Conservation (phyloP, 1,140 invertebrate species). For the Diorhabda elongata region DNA sequence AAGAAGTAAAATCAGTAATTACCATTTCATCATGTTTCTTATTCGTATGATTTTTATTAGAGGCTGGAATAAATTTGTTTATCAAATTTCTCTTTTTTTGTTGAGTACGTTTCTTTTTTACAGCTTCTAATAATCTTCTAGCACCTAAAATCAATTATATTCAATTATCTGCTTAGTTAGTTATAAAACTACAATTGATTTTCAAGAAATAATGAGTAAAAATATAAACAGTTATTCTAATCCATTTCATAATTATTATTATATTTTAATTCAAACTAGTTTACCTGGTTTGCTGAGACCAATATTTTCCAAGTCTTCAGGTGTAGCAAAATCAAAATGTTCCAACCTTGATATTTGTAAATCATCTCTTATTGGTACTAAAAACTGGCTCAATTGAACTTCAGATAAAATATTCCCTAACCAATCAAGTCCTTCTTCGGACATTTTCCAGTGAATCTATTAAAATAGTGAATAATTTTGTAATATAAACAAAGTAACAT, state of each 20-base stretch:
- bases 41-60: conserved; percentile 36
- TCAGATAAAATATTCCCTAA: conserved; percentile 74
- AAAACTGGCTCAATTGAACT: conserved; percentile 91
- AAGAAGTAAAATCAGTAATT: conserved; percentile 60
- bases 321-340: conserved; percentile 94
- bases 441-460: conserved; percentile 23
- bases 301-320: conserved; percentile 91
- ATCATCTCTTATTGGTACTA: conserved; percentile 83
- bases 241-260: too few species aligned
- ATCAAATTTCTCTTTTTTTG: conserved; percentile 80
- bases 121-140: conserved; percentile 81
- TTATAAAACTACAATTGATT: too few species aligned
- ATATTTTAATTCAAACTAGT: neutral
- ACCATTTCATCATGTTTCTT: conserved; percentile 34
- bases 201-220: too few species aligned
- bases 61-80: conserved; percentile 74
- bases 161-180: conserved; percentile 4
- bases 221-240: too few species aligned
- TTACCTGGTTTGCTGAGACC: conserved; percentile 86
- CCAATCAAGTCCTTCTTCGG: conserved; percentile 35
- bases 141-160: conserved; percentile 51
- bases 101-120: conserved; percentile 80
- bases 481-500: neutral
- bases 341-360: conserved; percentile 80
- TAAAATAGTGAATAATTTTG: neutral